These are phyloP conservation scores for Arctopsyche grandis DNA, from an alignment of 1,140 invertebrate genomes.

Conservation along the genomic window DNA sequence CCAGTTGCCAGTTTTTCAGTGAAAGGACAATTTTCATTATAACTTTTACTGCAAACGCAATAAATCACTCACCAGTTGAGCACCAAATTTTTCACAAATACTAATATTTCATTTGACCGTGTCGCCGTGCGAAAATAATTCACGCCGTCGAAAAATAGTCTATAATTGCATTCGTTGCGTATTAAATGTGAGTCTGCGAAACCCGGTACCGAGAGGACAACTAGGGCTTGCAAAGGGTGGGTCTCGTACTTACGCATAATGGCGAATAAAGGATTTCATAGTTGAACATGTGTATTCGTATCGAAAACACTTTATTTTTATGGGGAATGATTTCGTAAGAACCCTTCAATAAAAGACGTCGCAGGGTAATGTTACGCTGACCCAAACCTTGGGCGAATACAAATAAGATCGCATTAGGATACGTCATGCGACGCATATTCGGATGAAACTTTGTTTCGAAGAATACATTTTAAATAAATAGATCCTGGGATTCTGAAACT, in stretches of 20 bases:
- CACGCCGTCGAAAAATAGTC: too few relatives aligned
- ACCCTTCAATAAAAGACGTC: slow-evolving; percentile 54
- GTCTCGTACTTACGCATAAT: too few relatives aligned
- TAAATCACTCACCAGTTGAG: neutral
- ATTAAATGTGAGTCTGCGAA: too few relatives aligned
- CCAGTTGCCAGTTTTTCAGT: slow-evolving; percentile 23
- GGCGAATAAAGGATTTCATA: slow-evolving; percentile 21
- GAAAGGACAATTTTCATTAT: slow-evolving; percentile 28
- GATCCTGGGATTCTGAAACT: neutral
- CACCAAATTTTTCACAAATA: neutral
- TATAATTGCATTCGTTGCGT: too few relatives aligned
- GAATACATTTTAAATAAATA: neutral
- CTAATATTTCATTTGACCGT: too few relatives aligned
- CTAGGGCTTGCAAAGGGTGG: too few relatives aligned
- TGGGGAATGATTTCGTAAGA: slow-evolving; percentile 55
- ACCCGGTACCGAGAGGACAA: too few relatives aligned
- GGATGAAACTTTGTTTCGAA: slow-evolving; percentile 28
- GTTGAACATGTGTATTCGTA: slow-evolving; percentile 36
- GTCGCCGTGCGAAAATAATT: too few relatives aligned
- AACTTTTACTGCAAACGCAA: slow-evolving; percentile 20
- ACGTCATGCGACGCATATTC: slow-evolving; percentile 46
- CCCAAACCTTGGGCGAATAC: slow-evolving; percentile 50
- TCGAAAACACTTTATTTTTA: slow-evolving; percentile 50
- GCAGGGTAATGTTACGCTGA: slow-evolving; percentile 45
- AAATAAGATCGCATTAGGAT: slow-evolving; percentile 51